phyloP scores from a whole-genome alignment of 1,140 invertebrate genomes.

The Thaumetopoea pityocampa region DNA sequence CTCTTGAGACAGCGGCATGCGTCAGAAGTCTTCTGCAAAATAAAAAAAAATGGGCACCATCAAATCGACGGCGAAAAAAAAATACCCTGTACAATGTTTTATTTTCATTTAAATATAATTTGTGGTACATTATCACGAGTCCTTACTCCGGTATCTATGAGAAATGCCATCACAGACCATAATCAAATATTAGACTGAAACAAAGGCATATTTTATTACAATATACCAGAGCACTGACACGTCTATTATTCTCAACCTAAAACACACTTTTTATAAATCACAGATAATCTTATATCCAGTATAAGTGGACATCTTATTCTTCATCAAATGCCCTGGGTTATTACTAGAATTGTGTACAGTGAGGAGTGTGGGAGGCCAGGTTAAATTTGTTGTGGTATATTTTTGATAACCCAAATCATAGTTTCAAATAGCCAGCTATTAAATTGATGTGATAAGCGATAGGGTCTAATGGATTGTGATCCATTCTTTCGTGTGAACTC shows the following conservation, averaged over 20 bases:
- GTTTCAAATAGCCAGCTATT: constrained; percentile 30
- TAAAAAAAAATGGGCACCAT: too few relatives aligned
- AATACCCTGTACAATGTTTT: too few relatives aligned
- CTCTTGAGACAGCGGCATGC: too few relatives aligned
- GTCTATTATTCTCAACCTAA: constrained; percentile 26
- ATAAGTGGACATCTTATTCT: constrained; percentile 10
- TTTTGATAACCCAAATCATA: constrained; percentile 21
- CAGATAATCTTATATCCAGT: constrained; percentile 13
- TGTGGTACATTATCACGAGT: neutral
- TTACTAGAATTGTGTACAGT: neutral
- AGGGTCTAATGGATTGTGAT: constrained; percentile 21
- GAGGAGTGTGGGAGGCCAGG: constrained; percentile 1
- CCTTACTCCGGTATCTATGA: neutral
- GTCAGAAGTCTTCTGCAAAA: too few relatives aligned
- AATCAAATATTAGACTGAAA: constrained; percentile 13
- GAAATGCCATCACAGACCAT: constrained; percentile 5
- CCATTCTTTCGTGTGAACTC: constrained; percentile 5
- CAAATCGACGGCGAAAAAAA: too few relatives aligned
- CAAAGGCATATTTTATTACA: constrained; percentile 26
- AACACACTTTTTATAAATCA: constrained; percentile 28
- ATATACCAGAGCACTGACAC: constrained; percentile 20
- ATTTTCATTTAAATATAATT: neutral
- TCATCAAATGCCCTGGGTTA: neutral
- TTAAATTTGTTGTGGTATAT: constrained; percentile 13
- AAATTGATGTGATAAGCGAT: constrained; percentile 30